Percentiles rank a stretch among this genome's conserved stretches.
These are phyloP conservation scores for Ctenomys sociabilis DNA, from an alignment of 2,113 vertebrate species.

Conservation along the genomic window DNA sequence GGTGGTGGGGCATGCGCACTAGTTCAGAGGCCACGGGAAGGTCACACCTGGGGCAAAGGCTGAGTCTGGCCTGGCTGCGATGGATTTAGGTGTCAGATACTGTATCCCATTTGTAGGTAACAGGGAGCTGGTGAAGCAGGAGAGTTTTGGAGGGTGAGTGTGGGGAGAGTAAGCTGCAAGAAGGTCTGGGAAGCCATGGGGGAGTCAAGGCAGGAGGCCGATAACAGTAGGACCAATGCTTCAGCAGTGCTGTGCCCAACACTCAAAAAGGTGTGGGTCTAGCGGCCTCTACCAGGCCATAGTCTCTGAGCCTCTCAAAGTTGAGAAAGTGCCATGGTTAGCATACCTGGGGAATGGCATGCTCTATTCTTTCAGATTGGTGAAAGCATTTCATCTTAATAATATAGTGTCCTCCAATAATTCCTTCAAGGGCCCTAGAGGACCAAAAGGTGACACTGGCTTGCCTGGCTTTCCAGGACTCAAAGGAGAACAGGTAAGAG, in stretches of 20 bases:
- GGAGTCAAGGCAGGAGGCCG: not conserved
- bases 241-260: accelerated
- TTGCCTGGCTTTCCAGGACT: conserved; percentile 89
- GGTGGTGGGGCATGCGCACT: not conserved
- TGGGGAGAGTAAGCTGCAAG: not conserved
- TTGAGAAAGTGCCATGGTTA: not conserved
- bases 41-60: not conserved
- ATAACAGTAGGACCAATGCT: not conserved
- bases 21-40: not conserved
- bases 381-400: conserved; percentile 1
- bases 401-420: not conserved
- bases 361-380: not conserved
- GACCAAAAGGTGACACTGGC: conserved; percentile 92
- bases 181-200: not conserved
- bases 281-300: not conserved
- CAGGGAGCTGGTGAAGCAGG: not conserved
- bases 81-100: not conserved
- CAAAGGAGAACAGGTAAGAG: conserved; percentile 85
- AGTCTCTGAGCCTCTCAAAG: not conserved
- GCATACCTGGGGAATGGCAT: not conserved
- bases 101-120: not conserved
- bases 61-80: not conserved
- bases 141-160: not conserved
- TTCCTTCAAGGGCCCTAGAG: conserved; percentile 88
- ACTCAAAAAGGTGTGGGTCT: not conserved